Evolutionary conservation across 2,888 invertebrate species (phyloP).

Genomic region (Acronicta aceris): DNA sequence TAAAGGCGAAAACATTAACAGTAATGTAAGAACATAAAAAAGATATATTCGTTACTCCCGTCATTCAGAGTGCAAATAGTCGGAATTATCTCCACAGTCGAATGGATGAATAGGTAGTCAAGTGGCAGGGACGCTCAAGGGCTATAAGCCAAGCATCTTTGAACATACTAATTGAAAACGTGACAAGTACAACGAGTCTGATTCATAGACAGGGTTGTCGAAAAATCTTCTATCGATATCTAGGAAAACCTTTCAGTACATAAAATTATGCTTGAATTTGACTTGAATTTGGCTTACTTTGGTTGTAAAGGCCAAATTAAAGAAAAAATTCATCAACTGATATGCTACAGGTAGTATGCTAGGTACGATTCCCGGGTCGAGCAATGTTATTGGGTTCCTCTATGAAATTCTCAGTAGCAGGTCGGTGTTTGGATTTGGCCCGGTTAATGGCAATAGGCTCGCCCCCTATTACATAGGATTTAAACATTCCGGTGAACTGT

Average conservation of each 20-base stretch:
- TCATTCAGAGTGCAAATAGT: conserved; percentile 53
- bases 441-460: no score
- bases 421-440: no score
- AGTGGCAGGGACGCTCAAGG: conserved; percentile 62
- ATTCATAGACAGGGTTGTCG: conserved; percentile 58
- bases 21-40: conserved; percentile 48
- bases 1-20: conserved; percentile 36
- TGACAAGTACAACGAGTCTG: conserved; percentile 71
- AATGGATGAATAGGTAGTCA: conserved; percentile 49
- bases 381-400: no score
- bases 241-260: conserved; percentile 9
- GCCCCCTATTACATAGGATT: no score
- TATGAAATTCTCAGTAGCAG: no score
- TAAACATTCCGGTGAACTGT: no score
- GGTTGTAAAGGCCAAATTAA: no score
- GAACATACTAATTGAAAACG: conserved; percentile 85
- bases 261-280: not conserved
- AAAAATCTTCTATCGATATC: conserved; percentile 19
- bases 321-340: no score
- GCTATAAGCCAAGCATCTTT: conserved; percentile 70
- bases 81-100: conserved; percentile 51
- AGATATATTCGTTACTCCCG: conserved; percentile 45
- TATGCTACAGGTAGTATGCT: no score
- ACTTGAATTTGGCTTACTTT: no score
- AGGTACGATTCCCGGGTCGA: no score